Evolutionary conservation across 2,113 vertebrate species (phyloP).

Genomic region (Ctenomys sociabilis): DNA sequence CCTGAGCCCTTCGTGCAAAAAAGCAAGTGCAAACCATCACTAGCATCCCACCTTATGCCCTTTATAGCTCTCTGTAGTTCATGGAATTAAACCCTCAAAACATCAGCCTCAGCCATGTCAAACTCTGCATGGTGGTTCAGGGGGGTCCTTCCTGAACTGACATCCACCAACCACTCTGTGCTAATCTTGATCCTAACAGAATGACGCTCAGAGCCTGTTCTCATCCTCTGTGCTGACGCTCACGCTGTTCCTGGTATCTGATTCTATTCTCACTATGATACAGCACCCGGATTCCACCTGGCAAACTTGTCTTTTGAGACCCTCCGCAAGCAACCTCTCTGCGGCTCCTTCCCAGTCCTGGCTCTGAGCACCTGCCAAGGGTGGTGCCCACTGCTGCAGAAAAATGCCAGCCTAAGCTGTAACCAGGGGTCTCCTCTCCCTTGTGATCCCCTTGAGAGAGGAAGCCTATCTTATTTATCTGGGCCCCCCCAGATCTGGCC

Average conservation of each 20-base stretch:
- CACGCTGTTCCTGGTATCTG: neutral
- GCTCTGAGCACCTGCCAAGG: neutral
- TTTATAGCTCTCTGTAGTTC: neutral
- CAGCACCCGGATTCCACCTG: neutral
- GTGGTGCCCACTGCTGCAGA: neutral
- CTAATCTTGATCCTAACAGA: neutral
- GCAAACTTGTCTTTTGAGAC: neutral
- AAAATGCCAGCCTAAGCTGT: neutral
- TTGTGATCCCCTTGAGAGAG: neutral
- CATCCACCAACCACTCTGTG: neutral
- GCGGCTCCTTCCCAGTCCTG: neutral
- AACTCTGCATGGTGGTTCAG: neutral
- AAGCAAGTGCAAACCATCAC: neutral
- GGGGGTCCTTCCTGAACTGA: neutral
- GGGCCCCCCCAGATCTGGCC: neutral
- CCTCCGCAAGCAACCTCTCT: neutral
- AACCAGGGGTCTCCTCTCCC: neutral
- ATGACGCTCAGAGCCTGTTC: neutral
- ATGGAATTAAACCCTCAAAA: neutral
- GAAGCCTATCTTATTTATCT: neutral
- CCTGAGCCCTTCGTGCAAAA: neutral
- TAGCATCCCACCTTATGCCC: neutral
- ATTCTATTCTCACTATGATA: neutral
- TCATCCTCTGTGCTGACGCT: neutral
- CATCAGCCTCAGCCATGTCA: neutral